Conservation (phyloP, 2,113 vertebrate species). For the Sminthopsis crassicaudata region DNA sequence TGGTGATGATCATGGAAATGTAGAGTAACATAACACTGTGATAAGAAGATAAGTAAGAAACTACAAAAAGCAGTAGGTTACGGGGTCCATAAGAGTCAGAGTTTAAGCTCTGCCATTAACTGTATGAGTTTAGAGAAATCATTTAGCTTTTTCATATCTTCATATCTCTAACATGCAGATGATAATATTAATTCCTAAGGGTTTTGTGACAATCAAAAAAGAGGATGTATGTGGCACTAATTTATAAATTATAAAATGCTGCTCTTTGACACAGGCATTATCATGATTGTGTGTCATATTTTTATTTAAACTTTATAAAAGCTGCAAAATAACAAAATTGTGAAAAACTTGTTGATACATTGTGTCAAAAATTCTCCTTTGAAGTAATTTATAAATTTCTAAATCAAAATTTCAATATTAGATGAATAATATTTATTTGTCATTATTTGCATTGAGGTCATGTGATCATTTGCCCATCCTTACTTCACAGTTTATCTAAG, state of each 20-base stretch:
- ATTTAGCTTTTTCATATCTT: background rate
- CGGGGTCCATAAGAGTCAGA: background rate
- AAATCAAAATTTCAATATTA: background rate
- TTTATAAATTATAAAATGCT: no score
- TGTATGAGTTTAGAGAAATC: background rate
- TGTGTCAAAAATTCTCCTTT: background rate
- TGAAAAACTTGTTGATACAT: background rate
- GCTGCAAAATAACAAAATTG: no score
- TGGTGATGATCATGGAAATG: background rate
- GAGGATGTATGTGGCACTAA: slow-evolving; percentile 9
- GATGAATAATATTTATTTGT: background rate
- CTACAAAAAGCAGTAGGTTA: background rate
- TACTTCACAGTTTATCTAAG: background rate
- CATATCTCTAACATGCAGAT: background rate
- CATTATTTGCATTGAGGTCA: background rate
- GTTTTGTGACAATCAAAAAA: slow-evolving; percentile 16
- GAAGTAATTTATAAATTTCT: slow-evolving; percentile 15
- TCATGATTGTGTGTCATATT: no score
- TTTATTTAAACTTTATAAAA: no score
- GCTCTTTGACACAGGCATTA: no score
- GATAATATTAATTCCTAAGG: background rate
- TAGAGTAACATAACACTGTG: background rate
- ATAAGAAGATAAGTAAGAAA: background rate
- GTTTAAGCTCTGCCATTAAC: no score
- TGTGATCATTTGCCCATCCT: background rate